Evolutionary conservation across 2,888 invertebrate genomes (phyloP).

Genomic region (Seira musarum): DNA sequence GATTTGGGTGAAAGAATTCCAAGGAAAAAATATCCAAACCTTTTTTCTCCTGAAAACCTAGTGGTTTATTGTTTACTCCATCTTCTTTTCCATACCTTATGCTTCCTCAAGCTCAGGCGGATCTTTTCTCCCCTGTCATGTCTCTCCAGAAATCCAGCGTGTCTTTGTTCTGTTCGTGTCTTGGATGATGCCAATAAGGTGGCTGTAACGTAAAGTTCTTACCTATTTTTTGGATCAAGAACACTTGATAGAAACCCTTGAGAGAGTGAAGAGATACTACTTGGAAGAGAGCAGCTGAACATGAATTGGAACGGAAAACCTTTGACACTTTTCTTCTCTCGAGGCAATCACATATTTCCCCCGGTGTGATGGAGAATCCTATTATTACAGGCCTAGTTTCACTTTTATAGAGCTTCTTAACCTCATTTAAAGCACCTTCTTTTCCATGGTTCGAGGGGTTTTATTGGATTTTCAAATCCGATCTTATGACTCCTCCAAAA

Average conservation of each 20-base stretch:
- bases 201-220: conserved; percentile 33
- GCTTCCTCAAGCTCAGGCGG: no score
- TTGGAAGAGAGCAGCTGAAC: conserved; percentile 34
- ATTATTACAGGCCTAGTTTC: not conserved
- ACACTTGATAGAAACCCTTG: conserved; percentile 41
- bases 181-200: conserved; percentile 33
- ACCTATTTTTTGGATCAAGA: conserved; percentile 27
- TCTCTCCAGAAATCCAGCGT: conserved; percentile 9
- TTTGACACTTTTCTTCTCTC: no score
- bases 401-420: conserved; percentile 35
- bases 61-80: no score
- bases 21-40: no score
- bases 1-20: no score
- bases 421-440: conserved; percentile 45
- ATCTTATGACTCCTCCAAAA: conserved; percentile 29
- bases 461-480: conserved; percentile 52
- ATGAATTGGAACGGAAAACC: conserved; percentile 54
- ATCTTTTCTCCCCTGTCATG: conserved; percentile 31
- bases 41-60: no score
- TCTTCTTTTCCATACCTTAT: no score
- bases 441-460: conserved; percentile 48
- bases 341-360: conserved; percentile 36
- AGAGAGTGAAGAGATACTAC: not conserved
- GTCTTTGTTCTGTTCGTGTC: not conserved
- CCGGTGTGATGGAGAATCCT: conserved; percentile 37